Evolutionary conservation across 2,113 vertebrate genomes (phyloP).

Genomic region (Nematolebias whitei): DNA sequence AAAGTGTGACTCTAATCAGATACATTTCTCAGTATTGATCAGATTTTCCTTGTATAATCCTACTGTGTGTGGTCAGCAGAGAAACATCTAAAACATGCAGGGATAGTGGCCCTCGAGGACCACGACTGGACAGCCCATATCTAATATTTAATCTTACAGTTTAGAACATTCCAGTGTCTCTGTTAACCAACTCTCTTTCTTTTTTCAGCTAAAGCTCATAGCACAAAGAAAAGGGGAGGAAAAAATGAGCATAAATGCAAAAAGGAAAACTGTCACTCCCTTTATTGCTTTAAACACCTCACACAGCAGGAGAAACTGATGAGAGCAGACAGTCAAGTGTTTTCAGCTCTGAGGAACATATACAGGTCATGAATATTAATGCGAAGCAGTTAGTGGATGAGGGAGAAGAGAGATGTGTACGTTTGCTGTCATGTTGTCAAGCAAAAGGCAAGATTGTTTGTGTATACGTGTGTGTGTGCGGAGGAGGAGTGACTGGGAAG

Average conservation of each 20-base stretch:
- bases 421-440: slow-evolving; percentile 58
- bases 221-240: slow-evolving; percentile 8
- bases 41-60: no score
- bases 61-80: no score
- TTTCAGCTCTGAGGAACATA: slow-evolving; percentile 65
- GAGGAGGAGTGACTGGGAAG: slow-evolving; percentile 20
- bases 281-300: slow-evolving; percentile 27
- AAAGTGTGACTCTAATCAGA: no score
- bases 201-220: slow-evolving; percentile 41
- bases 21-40: no score
- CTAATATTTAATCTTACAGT: slow-evolving; percentile 18
- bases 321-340: slow-evolving; percentile 70
- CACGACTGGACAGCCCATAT: slow-evolving; percentile 15
- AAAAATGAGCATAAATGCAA: slow-evolving; percentile 44
- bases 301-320: slow-evolving; percentile 37
- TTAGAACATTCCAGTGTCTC: slow-evolving; percentile 35
- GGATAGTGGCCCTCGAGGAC: no score
- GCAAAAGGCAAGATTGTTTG: slow-evolving; percentile 17
- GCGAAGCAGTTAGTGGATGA: slow-evolving; percentile 55
- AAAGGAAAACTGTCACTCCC: slow-evolving; percentile 43
- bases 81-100: no score
- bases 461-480: not conserved
- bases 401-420: slow-evolving; percentile 26
- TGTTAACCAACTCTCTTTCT: slow-evolving; percentile 27
- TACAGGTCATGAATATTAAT: slow-evolving; percentile 73